phyloP scores from a whole-genome alignment of 2,113 vertebrate genomes.

The Athene cunicularia region DNA sequence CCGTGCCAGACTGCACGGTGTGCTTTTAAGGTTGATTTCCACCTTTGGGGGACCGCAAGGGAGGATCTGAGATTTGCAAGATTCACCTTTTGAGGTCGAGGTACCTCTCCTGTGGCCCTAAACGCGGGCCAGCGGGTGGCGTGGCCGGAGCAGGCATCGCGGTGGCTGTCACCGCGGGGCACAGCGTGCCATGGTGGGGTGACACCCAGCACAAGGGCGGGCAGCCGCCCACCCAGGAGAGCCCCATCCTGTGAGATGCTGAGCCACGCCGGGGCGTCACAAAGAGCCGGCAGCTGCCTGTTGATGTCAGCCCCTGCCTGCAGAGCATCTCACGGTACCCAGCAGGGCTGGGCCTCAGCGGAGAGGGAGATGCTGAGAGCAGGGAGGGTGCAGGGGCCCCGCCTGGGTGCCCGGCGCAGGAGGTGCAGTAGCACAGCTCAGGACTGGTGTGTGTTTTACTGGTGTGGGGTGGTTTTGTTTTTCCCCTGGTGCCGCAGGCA shows the following conservation, averaged over 20 bases:
- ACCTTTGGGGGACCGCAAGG: no score
- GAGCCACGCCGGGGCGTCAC: background rate
- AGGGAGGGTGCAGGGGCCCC: background rate
- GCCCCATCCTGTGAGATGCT: background rate
- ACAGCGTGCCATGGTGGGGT: rapidly evolving
- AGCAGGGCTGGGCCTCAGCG: rapidly evolving
- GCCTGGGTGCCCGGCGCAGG: rapidly evolving
- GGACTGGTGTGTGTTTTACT: background rate
- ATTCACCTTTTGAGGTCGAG: background rate
- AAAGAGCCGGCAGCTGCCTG: background rate
- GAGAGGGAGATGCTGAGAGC: background rate
- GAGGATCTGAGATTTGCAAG: rapidly evolving
- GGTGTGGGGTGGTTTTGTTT: no score
- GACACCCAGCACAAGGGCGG: rapidly evolving
- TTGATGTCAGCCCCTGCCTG: rapidly evolving
- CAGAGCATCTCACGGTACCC: background rate
- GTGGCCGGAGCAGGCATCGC: background rate
- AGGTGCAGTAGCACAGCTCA: background rate
- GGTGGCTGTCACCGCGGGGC: background rate
- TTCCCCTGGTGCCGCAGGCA: background rate
- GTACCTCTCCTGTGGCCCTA: rapidly evolving
- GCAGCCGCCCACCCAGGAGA: background rate
- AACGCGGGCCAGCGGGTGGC: rapidly evolving
- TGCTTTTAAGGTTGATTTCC: background rate
- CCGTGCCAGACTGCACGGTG: rapidly evolving